Conservation (phyloP, 1,140 invertebrate genomes). For the Drosophila quadrilineata region DNA sequence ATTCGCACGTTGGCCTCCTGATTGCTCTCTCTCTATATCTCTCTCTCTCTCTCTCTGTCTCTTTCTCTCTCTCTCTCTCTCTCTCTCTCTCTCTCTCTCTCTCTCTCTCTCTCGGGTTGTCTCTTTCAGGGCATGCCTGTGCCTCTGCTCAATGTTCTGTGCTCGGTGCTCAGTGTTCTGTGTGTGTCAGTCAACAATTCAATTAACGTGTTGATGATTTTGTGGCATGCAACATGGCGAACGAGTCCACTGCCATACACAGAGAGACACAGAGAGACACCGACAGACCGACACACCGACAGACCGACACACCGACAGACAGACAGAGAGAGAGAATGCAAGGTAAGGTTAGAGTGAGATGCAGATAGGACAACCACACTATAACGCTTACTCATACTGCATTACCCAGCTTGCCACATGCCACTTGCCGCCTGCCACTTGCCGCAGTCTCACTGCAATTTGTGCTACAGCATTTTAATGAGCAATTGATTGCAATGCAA, state of each 20-base stretch:
- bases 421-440: background rate
- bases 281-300: too few relatives aligned
- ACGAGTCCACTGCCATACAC: constrained; percentile 41
- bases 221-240: constrained; percentile 72
- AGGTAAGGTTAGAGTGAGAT: too few relatives aligned
- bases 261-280: too few relatives aligned
- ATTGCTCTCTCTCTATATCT: constrained; percentile 23
- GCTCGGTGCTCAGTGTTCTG: constrained; percentile 11
- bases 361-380: too few relatives aligned
- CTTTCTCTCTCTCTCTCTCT: background rate
- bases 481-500: constrained; percentile 60
- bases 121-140: background rate
- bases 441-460: constrained; percentile 22
- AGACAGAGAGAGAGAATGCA: too few relatives aligned
- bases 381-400: background rate
- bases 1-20: constrained; percentile 55
- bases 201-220: constrained; percentile 81
- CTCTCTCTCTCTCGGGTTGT: too few relatives aligned
- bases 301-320: too few relatives aligned
- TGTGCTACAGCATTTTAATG: constrained; percentile 60
- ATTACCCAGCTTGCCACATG: background rate
- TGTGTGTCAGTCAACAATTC: constrained; percentile 80
- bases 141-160: constrained; percentile 7
- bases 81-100: background rate
- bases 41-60: background rate